phyloP scores from a whole-genome alignment of 1,140 invertebrate genomes.

The Neocloeon triangulifer region DNA sequence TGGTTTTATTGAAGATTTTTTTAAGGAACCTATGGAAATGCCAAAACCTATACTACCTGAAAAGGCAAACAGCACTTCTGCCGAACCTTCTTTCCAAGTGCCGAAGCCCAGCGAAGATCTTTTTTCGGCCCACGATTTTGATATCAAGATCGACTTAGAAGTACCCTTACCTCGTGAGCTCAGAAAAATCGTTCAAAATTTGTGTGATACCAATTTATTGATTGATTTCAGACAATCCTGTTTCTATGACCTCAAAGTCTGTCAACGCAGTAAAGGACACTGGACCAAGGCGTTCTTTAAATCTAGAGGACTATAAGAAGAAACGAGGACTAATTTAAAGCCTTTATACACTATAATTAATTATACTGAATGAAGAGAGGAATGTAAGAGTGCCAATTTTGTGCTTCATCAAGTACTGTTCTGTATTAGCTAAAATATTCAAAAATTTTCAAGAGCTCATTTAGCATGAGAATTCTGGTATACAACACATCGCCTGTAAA shows the following conservation, averaged over 20 bases:
- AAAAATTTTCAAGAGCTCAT: no score
- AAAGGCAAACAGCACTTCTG: no score
- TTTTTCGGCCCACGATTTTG: constrained; percentile 88
- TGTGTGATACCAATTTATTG: constrained; percentile 2
- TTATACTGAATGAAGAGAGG: not conserved
- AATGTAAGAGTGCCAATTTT: not conserved
- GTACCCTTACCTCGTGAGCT: constrained; percentile 53
- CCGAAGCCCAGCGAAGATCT: constrained; percentile 42
- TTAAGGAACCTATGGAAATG: no score
- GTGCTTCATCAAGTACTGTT: no score
- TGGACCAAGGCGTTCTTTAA: constrained; percentile 70
- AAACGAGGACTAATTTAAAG: constrained; percentile 78
- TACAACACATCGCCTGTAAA: no score
- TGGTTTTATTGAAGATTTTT: no score
- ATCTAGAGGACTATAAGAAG: constrained; percentile 92
- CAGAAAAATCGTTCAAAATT: not conserved
- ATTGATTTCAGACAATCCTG: constrained; percentile 31
- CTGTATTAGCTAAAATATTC: not conserved
- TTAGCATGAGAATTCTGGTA: no score
- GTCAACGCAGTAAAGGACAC: constrained; percentile 46
- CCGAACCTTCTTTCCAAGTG: no score
- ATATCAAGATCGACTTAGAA: constrained; percentile 84
- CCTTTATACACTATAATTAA: not conserved
- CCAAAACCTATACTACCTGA: no score
- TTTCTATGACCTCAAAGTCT: constrained; percentile 51